phyloP scores from a whole-genome alignment of 1,140 invertebrate species.

The Globodera ellingtonae region DNA sequence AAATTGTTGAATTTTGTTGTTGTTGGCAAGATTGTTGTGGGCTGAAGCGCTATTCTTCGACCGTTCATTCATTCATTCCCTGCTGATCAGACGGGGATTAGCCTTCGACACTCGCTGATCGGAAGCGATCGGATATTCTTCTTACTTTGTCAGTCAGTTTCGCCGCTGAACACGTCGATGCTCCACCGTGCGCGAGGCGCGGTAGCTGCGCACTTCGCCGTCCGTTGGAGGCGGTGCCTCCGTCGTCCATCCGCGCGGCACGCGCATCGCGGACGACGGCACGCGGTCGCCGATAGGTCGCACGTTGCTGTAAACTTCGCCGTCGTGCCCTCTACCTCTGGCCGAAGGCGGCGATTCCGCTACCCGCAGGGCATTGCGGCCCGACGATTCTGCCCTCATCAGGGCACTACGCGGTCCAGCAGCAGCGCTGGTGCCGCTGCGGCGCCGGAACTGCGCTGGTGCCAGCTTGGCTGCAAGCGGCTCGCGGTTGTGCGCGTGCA shows the following conservation, averaged over 20 bases:
- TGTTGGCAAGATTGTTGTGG: background rate
- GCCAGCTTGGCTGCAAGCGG: constrained; percentile 30
- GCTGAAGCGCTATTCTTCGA: too few relatives aligned
- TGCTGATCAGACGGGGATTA: too few relatives aligned
- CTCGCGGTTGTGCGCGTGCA: constrained; percentile 35
- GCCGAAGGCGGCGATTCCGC: background rate
- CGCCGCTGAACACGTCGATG: constrained; percentile 15
- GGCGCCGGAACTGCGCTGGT: constrained; percentile 26
- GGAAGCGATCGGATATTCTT: too few relatives aligned
- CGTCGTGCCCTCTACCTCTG: constrained; percentile 3
- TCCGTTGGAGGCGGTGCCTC: constrained; percentile 5
- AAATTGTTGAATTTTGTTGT: background rate
- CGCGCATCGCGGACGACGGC: constrained; percentile 1
- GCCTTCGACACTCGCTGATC: too few relatives aligned
- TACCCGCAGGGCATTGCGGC: background rate
- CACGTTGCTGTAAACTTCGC: constrained; percentile 2
- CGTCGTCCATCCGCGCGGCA: constrained; percentile 4
- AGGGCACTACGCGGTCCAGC: background rate
- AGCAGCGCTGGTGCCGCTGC: constrained; percentile 7
- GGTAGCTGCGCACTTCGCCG: constrained; percentile 25
- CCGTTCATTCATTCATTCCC: too few relatives aligned
- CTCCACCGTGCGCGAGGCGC: constrained; percentile 21
- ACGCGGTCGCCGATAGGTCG: background rate
- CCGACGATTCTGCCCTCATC: background rate
- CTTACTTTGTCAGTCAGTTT: background rate